phyloP scores from a whole-genome alignment of 2,888 invertebrate genomes.

The Drosophila anceps region DNA sequence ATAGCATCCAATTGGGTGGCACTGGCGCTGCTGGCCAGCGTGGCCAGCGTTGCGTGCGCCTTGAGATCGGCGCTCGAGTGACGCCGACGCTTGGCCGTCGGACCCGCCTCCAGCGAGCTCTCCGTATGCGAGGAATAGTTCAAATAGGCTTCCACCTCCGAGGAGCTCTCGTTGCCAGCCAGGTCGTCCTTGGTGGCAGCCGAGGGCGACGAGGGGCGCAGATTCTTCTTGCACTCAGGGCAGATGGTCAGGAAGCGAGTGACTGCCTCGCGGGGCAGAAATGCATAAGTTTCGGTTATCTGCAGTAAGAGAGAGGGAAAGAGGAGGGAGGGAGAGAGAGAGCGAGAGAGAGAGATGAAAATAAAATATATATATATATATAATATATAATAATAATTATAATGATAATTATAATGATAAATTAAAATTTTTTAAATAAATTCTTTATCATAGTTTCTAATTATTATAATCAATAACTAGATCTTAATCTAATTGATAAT shows the following conservation, averaged over 20 bases:
- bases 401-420: background rate
- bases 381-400: background rate
- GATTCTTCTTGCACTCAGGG: conserved; percentile 90
- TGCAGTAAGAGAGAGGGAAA: conserved; percentile 79
- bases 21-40: conserved; percentile 40
- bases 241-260: conserved; percentile 98
- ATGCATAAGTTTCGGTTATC: conserved; percentile 98
- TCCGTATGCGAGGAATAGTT: conserved; percentile 83
- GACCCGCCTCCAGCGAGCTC: conserved; percentile 82
- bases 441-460: too few species aligned
- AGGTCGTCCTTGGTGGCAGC: conserved; percentile 78
- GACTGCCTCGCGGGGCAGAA: conserved; percentile 97
- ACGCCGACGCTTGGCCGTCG: conserved; percentile 71
- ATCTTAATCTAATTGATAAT: too few species aligned
- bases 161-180: conserved; percentile 84
- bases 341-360: too few species aligned
- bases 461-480: too few species aligned
- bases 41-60: conserved; percentile 37
- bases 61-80: conserved; percentile 74
- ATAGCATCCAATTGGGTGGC: conserved; percentile 26
- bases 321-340: conserved; percentile 64
- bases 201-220: conserved; percentile 83
- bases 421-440: too few species aligned
- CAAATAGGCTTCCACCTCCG: conserved; percentile 82
- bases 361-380: too few species aligned